Conservation (phyloP, 2,113 vertebrate genomes). For the Corythaixoides concolor region DNA sequence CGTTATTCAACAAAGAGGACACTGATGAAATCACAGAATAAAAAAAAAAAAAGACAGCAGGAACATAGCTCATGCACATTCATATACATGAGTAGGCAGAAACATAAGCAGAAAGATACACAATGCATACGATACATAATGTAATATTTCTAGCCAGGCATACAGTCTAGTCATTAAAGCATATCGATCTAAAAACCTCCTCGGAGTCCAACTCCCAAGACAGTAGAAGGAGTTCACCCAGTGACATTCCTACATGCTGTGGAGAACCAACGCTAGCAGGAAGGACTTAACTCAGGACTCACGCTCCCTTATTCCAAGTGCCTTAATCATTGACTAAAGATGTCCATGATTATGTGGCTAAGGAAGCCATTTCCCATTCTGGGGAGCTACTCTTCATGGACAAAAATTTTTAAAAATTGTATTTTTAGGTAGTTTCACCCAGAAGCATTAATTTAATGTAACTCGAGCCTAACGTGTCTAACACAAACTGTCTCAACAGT, state of each 20-base stretch:
- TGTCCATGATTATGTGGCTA: not conserved
- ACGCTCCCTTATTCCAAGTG: not conserved
- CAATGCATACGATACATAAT: not conserved
- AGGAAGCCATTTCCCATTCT: not conserved
- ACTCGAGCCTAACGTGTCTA: fast-evolving
- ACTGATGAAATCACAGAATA: not conserved
- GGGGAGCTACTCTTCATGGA: not conserved
- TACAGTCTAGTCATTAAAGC: not conserved
- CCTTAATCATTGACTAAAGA: not conserved
- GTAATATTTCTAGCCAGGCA: not conserved
- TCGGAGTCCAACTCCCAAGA: not conserved
- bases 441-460: not conserved
- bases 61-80: not conserved
- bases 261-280: not conserved
- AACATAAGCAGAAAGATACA: not conserved
- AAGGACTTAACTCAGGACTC: not conserved
- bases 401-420: fast-evolving
- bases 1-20: not conserved
- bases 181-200: not conserved
- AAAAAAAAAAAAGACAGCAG: not conserved
- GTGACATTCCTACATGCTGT: not conserved
- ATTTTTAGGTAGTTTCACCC: not conserved
- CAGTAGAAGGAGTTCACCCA: not conserved
- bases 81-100: not conserved
- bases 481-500: not conserved